Conservation (phyloP, 2,888 invertebrate species). For the Drosophila anomelani region DNA sequence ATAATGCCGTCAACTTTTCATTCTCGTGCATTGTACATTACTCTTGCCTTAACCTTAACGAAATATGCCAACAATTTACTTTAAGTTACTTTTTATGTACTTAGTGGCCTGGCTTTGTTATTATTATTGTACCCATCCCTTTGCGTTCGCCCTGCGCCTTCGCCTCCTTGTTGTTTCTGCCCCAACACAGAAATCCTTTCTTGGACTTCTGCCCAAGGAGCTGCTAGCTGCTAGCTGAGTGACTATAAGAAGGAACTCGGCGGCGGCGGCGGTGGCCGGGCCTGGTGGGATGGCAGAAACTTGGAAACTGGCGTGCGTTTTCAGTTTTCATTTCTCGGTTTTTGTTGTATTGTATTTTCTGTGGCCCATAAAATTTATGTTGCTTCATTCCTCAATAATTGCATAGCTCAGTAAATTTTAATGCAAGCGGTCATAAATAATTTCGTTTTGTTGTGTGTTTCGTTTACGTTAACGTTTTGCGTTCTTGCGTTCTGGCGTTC, state of each 20-base stretch:
- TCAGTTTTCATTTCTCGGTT: conserved; percentile 34
- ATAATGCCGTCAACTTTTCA: conserved; percentile 46
- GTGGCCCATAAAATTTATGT: conserved; percentile 76
- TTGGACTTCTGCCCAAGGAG: conserved; percentile 45
- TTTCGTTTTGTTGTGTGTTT: conserved; percentile 49
- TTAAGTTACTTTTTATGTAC: conserved; percentile 79
- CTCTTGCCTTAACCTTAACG: conserved; percentile 68
- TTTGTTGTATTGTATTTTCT: conserved; percentile 42
- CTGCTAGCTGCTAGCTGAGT: conserved; percentile 29
- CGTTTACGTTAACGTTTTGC: conserved; percentile 52
- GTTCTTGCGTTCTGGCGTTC: conserved; percentile 10
- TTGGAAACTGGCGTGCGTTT: conserved; percentile 42
- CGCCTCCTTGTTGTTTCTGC: conserved; percentile 35
- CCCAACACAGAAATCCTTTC: conserved; percentile 71
- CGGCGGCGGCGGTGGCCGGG: not conserved
- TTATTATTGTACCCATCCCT: conserved; percentile 39
- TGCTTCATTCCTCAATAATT: conserved; percentile 80
- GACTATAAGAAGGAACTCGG: conserved; percentile 19
- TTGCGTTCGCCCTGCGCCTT: not conserved
- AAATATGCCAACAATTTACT: conserved; percentile 79
- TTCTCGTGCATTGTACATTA: conserved; percentile 58
- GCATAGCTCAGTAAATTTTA: conserved; percentile 80
- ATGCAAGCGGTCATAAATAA: conserved; percentile 81
- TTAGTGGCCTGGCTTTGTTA: conserved; percentile 71
- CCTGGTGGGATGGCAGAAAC: not conserved